A percentile compares a stretch with the other conserved stretches of the same genome.
These are phyloP conservation scores for Oxyruncus cristatus DNA, from an alignment of 2,113 vertebrate species.

Conservation along the genomic window DNA sequence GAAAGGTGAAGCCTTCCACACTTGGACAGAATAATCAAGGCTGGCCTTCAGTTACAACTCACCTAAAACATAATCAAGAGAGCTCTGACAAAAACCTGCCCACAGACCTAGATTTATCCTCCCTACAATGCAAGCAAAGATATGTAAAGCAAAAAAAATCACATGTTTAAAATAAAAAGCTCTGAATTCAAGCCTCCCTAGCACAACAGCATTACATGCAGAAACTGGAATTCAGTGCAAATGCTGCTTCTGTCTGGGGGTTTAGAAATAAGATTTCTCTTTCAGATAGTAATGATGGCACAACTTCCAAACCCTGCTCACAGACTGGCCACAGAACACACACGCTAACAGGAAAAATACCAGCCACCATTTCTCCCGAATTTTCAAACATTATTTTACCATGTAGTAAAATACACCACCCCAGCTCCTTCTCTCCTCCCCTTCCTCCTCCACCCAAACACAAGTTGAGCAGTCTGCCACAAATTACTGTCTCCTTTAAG, in stretches of 20 bases:
- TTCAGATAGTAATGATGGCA: not conserved
- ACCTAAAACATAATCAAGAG: not conserved
- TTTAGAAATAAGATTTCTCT: not conserved
- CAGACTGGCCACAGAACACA: not conserved
- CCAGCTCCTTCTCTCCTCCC: not conserved
- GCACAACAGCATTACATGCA: not conserved
- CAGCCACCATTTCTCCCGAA: not conserved
- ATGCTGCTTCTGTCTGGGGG: not conserved
- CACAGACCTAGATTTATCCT: not conserved
- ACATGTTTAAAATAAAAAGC: not conserved
- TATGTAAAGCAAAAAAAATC: not conserved
- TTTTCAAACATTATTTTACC: not conserved
- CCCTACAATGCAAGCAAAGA: not conserved
- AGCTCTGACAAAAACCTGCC: not conserved
- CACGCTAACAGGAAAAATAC: not conserved
- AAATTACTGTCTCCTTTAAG: not conserved
- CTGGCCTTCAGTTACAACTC: not conserved
- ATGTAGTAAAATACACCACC: not conserved
- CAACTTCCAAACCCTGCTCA: not conserved
- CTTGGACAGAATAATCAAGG: not conserved
- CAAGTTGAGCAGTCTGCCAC: not conserved
- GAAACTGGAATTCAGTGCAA: not conserved
- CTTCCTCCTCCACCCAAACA: not conserved
- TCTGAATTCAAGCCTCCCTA: not conserved
- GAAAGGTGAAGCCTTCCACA: not conserved